Conservation (phyloP, 2,113 vertebrate species). For the Gopherus evgoodei region DNA sequence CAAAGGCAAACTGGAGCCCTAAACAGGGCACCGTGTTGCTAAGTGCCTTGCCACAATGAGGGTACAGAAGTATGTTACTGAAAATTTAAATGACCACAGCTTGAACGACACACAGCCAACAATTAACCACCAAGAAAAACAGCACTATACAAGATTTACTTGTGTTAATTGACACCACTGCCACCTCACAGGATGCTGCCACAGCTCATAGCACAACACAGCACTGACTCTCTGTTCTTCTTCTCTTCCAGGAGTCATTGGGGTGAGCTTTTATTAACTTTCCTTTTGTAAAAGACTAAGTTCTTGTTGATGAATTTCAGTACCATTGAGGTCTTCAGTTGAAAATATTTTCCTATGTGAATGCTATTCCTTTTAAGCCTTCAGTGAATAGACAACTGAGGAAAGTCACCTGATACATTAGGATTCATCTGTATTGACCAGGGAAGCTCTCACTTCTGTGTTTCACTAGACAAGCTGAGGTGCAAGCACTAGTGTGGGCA, state of each 20-base stretch:
- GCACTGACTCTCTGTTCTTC: neutral
- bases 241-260: neutral
- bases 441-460: neutral
- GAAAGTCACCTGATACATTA: constrained; percentile 3
- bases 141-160: neutral
- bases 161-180: constrained; percentile 51
- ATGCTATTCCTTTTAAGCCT: constrained; percentile 19
- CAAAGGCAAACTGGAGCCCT: neutral
- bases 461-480: neutral
- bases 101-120: neutral
- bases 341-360: neutral
- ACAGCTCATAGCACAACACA: neutral
- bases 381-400: neutral
- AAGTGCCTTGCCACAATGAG: neutral
- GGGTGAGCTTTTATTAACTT: constrained; percentile 42
- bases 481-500: neutral
- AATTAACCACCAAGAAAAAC: neutral
- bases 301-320: constrained; percentile 14
- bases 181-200: constrained; percentile 27
- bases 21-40: neutral
- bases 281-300: constrained; percentile 26
- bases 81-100: neutral
- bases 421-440: neutral
- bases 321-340: neutral
- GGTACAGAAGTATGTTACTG: neutral